A percentile compares a stretch with the other conserved stretches of the same genome.
Conservation (phyloP, 1,140 invertebrate species). For the Temnothorax curvispinosus region DNA sequence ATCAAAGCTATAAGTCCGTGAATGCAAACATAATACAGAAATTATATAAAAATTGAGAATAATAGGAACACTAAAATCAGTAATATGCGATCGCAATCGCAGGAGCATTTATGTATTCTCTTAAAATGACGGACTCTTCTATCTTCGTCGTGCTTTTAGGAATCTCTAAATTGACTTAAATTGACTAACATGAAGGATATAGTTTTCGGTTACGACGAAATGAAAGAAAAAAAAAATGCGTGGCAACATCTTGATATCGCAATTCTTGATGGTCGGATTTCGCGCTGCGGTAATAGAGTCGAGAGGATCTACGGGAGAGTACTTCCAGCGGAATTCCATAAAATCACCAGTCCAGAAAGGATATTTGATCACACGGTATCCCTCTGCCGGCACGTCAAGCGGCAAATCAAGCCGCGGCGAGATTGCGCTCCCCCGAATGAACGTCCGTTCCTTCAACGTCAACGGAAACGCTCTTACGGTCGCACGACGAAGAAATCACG, state of each 20-base stretch:
- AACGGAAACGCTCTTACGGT: conserved; percentile 13
- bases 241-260: not conserved
- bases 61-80: not conserved
- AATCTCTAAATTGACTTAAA: conserved; percentile 4
- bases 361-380: conserved; percentile 57
- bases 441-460: conserved; percentile 27
- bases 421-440: conserved; percentile 19
- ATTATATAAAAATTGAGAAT: not conserved
- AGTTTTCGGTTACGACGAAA: not conserved
- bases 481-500: not conserved
- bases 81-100: not conserved
- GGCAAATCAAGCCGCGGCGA: conserved; percentile 38
- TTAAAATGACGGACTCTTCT: not conserved
- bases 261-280: conserved; percentile 1
- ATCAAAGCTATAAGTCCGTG: not conserved
- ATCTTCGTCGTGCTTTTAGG: not conserved
- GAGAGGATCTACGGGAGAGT: conserved; percentile 35
- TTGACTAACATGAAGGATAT: not conserved
- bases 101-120: not conserved
- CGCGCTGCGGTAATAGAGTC: not conserved
- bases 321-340: conserved; percentile 50
- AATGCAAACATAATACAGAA: not conserved
- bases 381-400: conserved; percentile 37
- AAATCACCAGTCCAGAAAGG: conserved; percentile 56
- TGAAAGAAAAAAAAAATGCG: not conserved